These are phyloP conservation scores for Plebejus melissa DNA, from an alignment of 2,888 invertebrate species.

Conservation along the genomic window DNA sequence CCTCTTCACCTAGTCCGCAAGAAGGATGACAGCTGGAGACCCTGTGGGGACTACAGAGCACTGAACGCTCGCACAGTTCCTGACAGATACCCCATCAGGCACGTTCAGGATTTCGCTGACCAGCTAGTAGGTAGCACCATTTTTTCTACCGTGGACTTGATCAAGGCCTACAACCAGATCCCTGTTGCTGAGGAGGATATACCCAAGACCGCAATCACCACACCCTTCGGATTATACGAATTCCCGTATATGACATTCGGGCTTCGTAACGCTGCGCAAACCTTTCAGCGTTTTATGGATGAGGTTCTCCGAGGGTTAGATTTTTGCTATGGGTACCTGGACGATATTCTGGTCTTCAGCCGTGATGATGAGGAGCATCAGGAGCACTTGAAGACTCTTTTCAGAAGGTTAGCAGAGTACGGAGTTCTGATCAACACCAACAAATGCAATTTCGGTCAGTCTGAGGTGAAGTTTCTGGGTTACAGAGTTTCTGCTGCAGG, in stretches of 20 bases:
- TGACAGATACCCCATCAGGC: conserved; percentile 35
- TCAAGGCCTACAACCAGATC: conserved; percentile 47
- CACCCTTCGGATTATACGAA: not conserved
- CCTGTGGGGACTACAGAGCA: conserved; percentile 31
- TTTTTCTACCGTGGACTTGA: conserved; percentile 34
- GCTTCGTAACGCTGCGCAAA: not conserved
- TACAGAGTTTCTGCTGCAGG: conserved; percentile 22
- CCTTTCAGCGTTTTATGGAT: not conserved
- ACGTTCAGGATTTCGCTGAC: conserved; percentile 35
- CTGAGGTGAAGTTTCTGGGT: conserved; percentile 21
- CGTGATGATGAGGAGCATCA: not conserved
- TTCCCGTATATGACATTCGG: not conserved
- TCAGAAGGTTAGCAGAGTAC: not conserved
- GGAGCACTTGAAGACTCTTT: not conserved
- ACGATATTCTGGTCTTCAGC: not conserved
- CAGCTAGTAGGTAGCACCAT: conserved; percentile 34
- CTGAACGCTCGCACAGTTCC: conserved; percentile 30
- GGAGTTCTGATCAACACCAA: not conserved
- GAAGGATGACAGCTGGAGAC: conserved; percentile 30
- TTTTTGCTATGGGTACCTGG: not conserved
- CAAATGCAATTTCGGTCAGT: not conserved
- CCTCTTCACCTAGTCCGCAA: conserved; percentile 32
- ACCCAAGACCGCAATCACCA: not conserved
- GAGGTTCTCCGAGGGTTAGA: not conserved
- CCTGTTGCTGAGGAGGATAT: too few relatives aligned